Evolutionary conservation across 2,888 invertebrate species (phyloP), one percentile per base, ranked within the genome.

Genomic region (Sisyra nigra): DNA sequence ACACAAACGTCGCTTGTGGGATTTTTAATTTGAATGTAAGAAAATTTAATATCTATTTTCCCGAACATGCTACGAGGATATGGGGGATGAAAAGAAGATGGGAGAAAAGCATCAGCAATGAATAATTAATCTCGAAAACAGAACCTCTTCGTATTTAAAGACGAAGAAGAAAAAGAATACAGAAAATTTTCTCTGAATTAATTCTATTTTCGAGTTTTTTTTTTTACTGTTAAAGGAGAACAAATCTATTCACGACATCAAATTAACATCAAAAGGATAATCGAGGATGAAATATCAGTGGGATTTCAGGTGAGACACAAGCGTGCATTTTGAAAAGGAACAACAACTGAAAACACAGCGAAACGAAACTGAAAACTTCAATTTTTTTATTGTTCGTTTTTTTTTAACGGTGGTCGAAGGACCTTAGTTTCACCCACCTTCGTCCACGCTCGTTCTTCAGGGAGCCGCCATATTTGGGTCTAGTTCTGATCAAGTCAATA

Each of bases 401-500:
- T 24, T 24, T n/a, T n/a, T n/a, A n/a, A n/a, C n/a, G n/a, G n/a
- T n/a, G 11, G 32, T 15, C 24, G 18, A 15, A 31, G 45, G 30
- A 45, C 47, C 47, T 3, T 24, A 39, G 39, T 49, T 52, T 48
- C 69, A 76, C 85, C 86, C 85, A 96, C 96, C 96, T 94, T 88
- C 97, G 88, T 77, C 97, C 96, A 76, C 92, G 88, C 80, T 97
- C 97, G 78, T 96, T 94, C 85, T 97, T 96, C 83, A 93, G 91
- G 71, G 94, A 91, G 73, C 97, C 97, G 74, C 94, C 94, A 79
- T 98, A 98, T 80, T 97, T 96, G 76, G 96, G 93, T 76, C 96
- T 88, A 79, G 92, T 92, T 74, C 97, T 96, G 79, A 98, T 89
- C 81, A 98, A 89, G 82, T 98, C 97, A 76, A 94, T 94, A 76